Base-by-base conservation (phyloP, 2,888 invertebrate species). In the Apantesis nais region DNA sequence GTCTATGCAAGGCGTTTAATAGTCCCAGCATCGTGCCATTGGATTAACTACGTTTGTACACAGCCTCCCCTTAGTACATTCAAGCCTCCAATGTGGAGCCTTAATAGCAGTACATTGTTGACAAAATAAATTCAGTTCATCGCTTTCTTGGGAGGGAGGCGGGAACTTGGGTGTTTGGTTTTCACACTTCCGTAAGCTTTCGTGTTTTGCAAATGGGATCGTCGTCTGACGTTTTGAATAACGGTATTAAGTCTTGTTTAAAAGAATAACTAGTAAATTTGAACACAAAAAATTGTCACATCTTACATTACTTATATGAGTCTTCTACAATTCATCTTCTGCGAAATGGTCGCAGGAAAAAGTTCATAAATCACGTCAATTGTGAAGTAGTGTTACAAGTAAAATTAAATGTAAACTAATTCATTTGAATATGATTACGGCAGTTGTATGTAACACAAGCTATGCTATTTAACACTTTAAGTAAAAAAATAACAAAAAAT, bases 1-100 rank as follows among this genome's bases (percentile, higher is more conserved):
- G 79, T 70, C 73, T 75, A 73, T 79, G 82, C 78, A 81, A 83
- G 81, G 74, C 85, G 76, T 85, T 85, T 88, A 87, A 88, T 86
- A 84, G 83, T 80, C 78, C 74, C 73, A 70, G 78, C 82, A 81
- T 84, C 83, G 72, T 86, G 87, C 85, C 85, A 84, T 86, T 82
- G 85, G 85, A 86, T 87, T 88, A 87, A 85, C 81, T 77, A 76
- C 76, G 80, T 84, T 80, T 81, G 70, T 76, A 76, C 71, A 77
- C 68, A 66, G 66, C 71, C 62, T 77, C 73, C 72, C 64, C 66
- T 65, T 70, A 74, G 65, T 68, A 68, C 67, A 41, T 60, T 72
- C 71, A 69, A 76, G 72, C 68, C 65, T 55, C 34, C 70, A 65
- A 74, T 71, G 73, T 72, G 62, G 72, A 70, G 67, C 64, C 67